A percentile compares a stretch with the other conserved stretches of the same genome.
phyloP scores from a whole-genome alignment of 2,113 vertebrate genomes.

The Neolamprologus caudopunctatus region DNA sequence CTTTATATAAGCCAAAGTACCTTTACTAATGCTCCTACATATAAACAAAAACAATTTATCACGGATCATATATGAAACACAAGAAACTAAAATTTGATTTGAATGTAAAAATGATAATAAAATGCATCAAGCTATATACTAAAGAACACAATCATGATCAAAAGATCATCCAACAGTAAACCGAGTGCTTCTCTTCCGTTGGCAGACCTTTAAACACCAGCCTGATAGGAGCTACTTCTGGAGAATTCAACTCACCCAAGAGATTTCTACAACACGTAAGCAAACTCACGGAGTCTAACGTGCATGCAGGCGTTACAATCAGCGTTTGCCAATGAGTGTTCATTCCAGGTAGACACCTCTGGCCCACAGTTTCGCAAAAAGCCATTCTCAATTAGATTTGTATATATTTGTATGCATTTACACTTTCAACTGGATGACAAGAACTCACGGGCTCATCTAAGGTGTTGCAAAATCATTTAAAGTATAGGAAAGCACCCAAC shows the following conservation, averaged over 20 bases:
- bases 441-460: background rate
- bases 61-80: background rate
- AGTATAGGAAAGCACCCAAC: background rate
- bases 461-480: background rate
- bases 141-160: background rate
- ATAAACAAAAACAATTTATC: background rate
- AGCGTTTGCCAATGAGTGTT: background rate
- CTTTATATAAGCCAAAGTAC: background rate
- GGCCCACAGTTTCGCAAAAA: background rate
- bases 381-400: background rate
- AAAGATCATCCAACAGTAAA: background rate
- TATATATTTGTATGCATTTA: background rate
- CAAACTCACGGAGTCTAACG: background rate
- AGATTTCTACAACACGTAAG: slow-evolving; percentile 1
- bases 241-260: slow-evolving; percentile 15
- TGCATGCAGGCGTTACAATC: background rate
- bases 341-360: background rate
- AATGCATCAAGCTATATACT: background rate
- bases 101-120: background rate
- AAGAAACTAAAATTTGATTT: background rate
- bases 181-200: background rate
- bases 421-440: background rate
- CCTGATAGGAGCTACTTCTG: background rate
- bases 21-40: background rate
- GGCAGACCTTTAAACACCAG: background rate